phyloP scores from a whole-genome alignment of 2,797 vertebrate species.

The Acanthornis magna region DNA sequence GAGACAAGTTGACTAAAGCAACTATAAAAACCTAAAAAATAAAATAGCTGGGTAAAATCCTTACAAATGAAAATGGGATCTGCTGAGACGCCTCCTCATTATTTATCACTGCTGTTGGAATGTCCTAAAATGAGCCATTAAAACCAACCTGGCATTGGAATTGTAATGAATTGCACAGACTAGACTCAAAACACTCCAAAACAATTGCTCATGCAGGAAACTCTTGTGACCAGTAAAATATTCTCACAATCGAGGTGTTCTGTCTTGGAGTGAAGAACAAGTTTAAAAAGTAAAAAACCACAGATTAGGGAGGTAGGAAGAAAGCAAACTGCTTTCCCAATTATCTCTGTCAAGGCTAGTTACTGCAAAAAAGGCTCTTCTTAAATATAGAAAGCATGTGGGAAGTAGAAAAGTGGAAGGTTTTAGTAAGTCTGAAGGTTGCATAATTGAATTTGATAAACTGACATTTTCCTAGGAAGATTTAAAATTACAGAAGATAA shows the following conservation, averaged over 20 bases:
- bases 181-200: neutral
- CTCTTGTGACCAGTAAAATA: neutral
- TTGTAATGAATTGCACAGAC: neutral
- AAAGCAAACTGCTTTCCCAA: constrained; percentile 49
- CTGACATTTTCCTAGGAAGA: constrained; percentile 31
- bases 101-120: neutral
- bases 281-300: neutral
- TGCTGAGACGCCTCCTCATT: neutral
- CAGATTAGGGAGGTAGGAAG: neutral
- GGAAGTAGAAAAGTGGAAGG: constrained; percentile 54
- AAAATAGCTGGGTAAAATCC: neutral
- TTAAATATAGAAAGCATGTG: constrained; percentile 71
- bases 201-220: neutral
- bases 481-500: constrained; percentile 18
- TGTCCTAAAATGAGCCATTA: neutral
- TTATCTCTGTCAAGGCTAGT: constrained; percentile 57
- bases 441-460: constrained; percentile 59
- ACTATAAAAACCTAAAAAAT: neutral
- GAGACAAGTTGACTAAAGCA: neutral
- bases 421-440: constrained; percentile 54
- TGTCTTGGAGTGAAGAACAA: neutral
- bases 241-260: neutral
- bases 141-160: neutral
- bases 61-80: neutral
- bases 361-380: constrained; percentile 27